These are phyloP conservation scores for Nerophis lumbriciformis DNA, from an alignment of 2,113 vertebrate genomes.

Conservation along the genomic window DNA sequence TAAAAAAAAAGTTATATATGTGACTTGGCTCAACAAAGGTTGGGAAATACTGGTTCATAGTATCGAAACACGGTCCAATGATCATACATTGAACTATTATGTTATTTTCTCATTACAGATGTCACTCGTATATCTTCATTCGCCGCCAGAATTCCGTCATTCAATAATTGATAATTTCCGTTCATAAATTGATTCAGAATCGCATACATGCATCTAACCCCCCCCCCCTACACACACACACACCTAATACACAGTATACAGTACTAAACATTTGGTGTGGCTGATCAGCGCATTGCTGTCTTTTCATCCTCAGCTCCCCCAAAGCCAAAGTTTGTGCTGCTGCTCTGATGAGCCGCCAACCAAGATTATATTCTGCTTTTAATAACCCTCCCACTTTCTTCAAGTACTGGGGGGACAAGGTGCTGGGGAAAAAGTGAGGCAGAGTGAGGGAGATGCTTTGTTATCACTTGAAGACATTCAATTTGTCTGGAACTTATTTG, in stretches of 20 bases:
- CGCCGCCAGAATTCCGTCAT: no score
- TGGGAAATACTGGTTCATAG: no score
- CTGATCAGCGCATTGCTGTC: not conserved
- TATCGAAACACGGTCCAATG: no score
- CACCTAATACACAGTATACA: not conserved
- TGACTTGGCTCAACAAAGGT: no score
- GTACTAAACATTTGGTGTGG: not conserved
- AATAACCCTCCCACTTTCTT: constrained; percentile 72
- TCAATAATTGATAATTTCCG: no score
- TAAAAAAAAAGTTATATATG: no score
- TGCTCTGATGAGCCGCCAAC: constrained; percentile 64
- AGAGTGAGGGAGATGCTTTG: constrained; percentile 46
- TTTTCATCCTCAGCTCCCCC: constrained; percentile 53
- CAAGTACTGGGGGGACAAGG: constrained; percentile 71
- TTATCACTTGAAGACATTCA: constrained; percentile 31
- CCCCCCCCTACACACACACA: no score
- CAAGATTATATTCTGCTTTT: constrained; percentile 61
- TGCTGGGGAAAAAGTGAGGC: constrained; percentile 38
- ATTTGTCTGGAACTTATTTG: constrained; percentile 25
- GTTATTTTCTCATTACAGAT: no score
- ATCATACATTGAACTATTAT: no score
- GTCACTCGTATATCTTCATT: no score
- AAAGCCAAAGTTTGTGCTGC: constrained; percentile 74
- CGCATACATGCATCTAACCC: no score
- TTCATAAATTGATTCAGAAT: no score